Evolutionary conservation across 2,888 invertebrate species (phyloP).

Genomic region (Physocephala rufipes): DNA sequence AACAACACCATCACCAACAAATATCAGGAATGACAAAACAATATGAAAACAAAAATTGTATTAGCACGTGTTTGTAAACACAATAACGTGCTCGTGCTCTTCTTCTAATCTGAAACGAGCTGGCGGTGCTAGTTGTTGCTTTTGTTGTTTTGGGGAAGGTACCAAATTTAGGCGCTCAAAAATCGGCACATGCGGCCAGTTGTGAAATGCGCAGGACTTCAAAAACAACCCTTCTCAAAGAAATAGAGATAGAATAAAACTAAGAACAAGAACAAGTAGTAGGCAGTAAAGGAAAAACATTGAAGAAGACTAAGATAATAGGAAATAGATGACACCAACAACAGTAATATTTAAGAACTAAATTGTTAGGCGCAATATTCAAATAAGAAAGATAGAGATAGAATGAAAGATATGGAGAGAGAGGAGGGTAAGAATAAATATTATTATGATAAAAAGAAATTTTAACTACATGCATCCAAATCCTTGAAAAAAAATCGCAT

Average conservation of each 20-base stretch:
- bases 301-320: background rate
- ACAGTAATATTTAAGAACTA: background rate
- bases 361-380: background rate
- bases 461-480: too few species aligned
- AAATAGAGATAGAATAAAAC: constrained; percentile 40
- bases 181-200: constrained; percentile 32
- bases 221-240: constrained; percentile 56
- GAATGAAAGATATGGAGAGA: too few species aligned
- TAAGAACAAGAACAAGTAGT: constrained; percentile 34
- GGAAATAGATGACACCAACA: background rate
- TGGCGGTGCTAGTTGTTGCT: constrained; percentile 38
- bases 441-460: too few species aligned
- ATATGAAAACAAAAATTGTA: background rate
- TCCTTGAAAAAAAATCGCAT: background rate
- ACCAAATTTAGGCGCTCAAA: constrained; percentile 45
- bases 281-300: constrained; percentile 26
- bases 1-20: background rate
- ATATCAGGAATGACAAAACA: background rate
- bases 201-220: constrained; percentile 56
- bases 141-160: constrained; percentile 56
- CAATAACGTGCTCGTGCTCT: constrained; percentile 13
- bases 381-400: background rate
- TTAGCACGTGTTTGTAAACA: constrained; percentile 24
- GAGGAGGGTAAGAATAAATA: too few species aligned
- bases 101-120: background rate